Evolutionary conservation across 2,797 vertebrate species (phyloP), one percentile per base, ranked within the genome.

Genomic region (Tenualosa thibaudeaui): DNA sequence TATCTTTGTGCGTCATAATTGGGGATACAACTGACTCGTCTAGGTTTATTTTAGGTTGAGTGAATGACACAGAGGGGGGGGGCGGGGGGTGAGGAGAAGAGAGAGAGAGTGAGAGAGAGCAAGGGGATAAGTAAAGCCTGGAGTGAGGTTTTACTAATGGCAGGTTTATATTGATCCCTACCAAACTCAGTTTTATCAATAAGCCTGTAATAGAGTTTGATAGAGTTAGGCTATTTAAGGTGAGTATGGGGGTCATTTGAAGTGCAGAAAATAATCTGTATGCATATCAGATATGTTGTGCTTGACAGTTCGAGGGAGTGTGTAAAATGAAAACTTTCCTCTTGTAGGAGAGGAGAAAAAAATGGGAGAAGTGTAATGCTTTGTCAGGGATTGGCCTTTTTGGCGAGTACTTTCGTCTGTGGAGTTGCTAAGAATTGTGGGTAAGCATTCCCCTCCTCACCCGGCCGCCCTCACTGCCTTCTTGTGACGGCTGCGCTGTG

Each of bases 401-500:
- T 78, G 71, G 15, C 22, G 71, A 78, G 71, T 4, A 17, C 71
- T 78, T 78, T 78, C 40, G 40, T 78, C 40, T 78, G 71, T 58
- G 75, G 24, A 84, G 86, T 81, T 82, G 86, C 82, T 68, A 81
- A 86, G 88, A 87, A 85, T 86, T 85, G 84, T 49, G 87, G 87
- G 88, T 86, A 90, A 88, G 86, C 81, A 43, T 40, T 12, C 54
- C 81, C 68, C 43, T 54, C 84, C 1, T 78, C 71, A 43, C 71
- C 37, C 68, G 31, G 15, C 24, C 58, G 43, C 54, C 53, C 10
- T 75, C 62, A 75, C 50, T 19, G 58, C 12, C 81, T 54, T 17
- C 26, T 56, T 49, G 53, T 81, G 82, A 62, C 24, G 53, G 62
- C 89, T 90, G 81, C 89, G 89, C 86, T 89, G 87, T 88, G 89